Percentiles rank a stretch among this genome's conserved stretches.
Evolutionary conservation across 2,113 vertebrate genomes (phyloP).

Genomic region (Mesoclemmys tuberculata): DNA sequence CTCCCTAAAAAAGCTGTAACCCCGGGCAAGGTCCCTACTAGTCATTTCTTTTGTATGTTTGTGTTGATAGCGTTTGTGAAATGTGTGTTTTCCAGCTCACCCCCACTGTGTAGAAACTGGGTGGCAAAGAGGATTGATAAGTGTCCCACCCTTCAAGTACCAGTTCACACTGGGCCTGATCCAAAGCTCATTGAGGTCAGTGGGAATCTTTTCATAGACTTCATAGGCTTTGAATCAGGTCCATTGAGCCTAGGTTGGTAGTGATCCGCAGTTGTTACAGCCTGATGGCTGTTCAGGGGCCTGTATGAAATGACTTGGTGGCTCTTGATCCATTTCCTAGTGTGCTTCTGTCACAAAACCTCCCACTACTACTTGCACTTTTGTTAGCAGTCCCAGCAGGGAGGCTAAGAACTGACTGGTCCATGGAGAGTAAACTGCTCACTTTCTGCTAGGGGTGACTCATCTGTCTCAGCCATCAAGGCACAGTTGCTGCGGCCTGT

Average conservation of each 20-base stretch:
- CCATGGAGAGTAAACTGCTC: background rate
- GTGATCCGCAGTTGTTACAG: background rate
- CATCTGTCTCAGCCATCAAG: background rate
- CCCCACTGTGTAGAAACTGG: background rate
- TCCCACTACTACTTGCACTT: background rate
- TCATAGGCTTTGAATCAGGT: background rate
- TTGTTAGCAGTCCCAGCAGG: constrained; percentile 9
- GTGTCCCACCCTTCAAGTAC: background rate
- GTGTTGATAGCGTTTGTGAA: constrained; percentile 24
- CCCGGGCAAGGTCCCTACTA: background rate
- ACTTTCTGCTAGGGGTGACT: background rate
- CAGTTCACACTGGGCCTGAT: constrained; percentile 35
- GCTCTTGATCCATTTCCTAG: constrained; percentile 18
- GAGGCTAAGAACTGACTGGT: background rate
- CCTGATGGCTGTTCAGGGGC: background rate
- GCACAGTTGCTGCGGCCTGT: background rate
- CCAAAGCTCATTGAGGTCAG: background rate
- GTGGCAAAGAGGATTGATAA: constrained; percentile 12
- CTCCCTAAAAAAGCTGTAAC: background rate
- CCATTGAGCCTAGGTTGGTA: background rate
- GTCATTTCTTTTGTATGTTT: background rate
- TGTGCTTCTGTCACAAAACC: constrained; percentile 47
- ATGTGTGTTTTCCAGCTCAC: constrained; percentile 21
- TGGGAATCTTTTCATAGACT: constrained; percentile 7
- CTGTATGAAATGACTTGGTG: constrained; percentile 24